Evolutionary conservation across 2,113 vertebrate genomes (phyloP).

Genomic region (Albula glossodonta): DNA sequence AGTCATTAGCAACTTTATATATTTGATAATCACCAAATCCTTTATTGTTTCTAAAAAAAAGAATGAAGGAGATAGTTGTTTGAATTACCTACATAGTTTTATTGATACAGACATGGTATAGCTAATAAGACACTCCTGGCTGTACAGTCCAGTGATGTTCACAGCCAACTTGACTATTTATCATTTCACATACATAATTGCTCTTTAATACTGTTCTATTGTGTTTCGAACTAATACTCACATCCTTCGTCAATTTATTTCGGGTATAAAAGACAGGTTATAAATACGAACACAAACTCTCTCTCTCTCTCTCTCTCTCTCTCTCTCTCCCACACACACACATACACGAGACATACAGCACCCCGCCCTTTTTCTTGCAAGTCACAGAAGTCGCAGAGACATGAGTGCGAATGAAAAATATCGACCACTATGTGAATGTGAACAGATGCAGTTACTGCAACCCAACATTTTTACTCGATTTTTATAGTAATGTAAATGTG

Average conservation of each 20-base stretch:
- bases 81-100: no score
- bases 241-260: neutral
- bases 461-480: conserved; percentile 38
- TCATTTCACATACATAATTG: no score
- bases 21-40: no score
- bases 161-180: no score
- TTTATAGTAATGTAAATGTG: neutral
- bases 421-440: conserved; percentile 78
- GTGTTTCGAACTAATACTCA: neutral
- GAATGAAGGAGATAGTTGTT: no score
- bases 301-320: no score
- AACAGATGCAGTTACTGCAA: conserved; percentile 68
- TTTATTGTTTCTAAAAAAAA: no score
- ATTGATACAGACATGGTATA: no score
- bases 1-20: no score
- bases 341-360: conserved; percentile 45
- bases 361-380: conserved; percentile 44
- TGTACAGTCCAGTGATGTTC: no score
- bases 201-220: neutral
- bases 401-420: conserved; percentile 65
- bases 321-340: neutral
- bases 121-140: no score
- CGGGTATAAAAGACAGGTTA: conserved; percentile 31
- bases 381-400: conserved; percentile 52
- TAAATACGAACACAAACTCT: conserved; percentile 7